These are phyloP conservation scores for Microplitis manilae DNA, from an alignment of 2,888 invertebrate species.

Conservation along the genomic window DNA sequence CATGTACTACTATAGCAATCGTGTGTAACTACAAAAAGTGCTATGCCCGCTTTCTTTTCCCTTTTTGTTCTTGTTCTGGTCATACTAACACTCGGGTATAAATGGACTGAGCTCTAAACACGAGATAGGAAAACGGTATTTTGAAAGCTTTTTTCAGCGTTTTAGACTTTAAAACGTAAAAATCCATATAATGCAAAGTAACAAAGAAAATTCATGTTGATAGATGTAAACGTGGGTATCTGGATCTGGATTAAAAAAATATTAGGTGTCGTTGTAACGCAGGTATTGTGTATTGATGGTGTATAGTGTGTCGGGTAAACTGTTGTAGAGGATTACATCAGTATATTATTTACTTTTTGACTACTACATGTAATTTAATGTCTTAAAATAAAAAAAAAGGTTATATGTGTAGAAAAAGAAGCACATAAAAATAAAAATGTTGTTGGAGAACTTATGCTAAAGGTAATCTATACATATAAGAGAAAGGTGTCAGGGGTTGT, in stretches of 20 bases:
- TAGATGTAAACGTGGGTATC: neutral
- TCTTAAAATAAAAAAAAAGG: neutral
- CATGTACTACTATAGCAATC: slow-evolving; percentile 47
- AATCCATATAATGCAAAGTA: neutral
- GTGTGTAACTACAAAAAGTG: slow-evolving; percentile 52
- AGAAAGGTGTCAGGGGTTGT: neutral
- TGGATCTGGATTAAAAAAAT: neutral
- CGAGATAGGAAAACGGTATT: neutral
- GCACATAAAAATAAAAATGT: too few species aligned
- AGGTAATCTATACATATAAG: neutral
- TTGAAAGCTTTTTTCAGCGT: neutral
- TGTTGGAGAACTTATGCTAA: neutral
- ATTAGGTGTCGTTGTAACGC: neutral
- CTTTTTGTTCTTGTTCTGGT: slow-evolving; percentile 16
- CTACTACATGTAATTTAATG: slow-evolving; percentile 1
- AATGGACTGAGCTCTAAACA: neutral
- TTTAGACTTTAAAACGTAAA: neutral
- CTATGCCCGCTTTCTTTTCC: slow-evolving; percentile 35
- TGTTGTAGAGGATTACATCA: neutral
- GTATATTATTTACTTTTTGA: neutral
- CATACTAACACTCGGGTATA: neutral
- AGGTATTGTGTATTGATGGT: neutral
- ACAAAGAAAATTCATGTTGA: neutral
- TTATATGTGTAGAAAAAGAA: too few species aligned
- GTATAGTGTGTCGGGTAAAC: neutral